A percentile compares a stretch with the other conserved stretches of the same genome.
phyloP scores from a whole-genome alignment of 2,888 invertebrate genomes.

The Patella pellucida region DNA sequence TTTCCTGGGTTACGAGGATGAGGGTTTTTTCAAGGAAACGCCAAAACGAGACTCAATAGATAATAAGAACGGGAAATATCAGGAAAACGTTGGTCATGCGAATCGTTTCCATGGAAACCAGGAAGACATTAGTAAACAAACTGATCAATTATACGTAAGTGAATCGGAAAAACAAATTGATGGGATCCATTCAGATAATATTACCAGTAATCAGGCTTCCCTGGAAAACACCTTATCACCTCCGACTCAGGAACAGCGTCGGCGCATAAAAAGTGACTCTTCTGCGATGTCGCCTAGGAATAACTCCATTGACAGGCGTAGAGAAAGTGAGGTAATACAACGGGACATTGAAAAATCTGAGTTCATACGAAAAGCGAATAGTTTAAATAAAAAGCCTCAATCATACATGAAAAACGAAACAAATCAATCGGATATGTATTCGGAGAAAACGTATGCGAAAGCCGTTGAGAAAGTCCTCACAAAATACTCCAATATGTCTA shows the following conservation, averaged over 20 bases:
- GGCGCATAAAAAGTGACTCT: not conserved
- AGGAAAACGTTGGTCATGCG: conserved; percentile 3
- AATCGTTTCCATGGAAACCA: not conserved
- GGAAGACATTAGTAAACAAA: not conserved
- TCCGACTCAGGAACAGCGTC: not conserved
- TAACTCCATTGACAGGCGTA: not conserved
- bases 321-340: not conserved
- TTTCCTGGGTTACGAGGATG: not conserved
- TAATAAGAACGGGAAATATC: not conserved
- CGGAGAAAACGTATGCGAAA: not conserved
- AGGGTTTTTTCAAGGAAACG: too few species aligned
- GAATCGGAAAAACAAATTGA: not conserved
- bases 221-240: not conserved
- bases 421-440: not conserved
- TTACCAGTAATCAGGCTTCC: not conserved
- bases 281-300: not conserved
- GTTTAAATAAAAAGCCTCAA: not conserved
- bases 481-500: not conserved
- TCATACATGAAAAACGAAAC: not conserved
- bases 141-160: not conserved
- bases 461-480: not conserved
- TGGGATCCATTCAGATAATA: not conserved
- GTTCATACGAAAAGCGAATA: not conserved
- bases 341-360: not conserved
- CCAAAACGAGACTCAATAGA: not conserved